Base-by-base conservation (phyloP, 2,888 invertebrate genomes). In the Agonopterix alstromeriana region DNA sequence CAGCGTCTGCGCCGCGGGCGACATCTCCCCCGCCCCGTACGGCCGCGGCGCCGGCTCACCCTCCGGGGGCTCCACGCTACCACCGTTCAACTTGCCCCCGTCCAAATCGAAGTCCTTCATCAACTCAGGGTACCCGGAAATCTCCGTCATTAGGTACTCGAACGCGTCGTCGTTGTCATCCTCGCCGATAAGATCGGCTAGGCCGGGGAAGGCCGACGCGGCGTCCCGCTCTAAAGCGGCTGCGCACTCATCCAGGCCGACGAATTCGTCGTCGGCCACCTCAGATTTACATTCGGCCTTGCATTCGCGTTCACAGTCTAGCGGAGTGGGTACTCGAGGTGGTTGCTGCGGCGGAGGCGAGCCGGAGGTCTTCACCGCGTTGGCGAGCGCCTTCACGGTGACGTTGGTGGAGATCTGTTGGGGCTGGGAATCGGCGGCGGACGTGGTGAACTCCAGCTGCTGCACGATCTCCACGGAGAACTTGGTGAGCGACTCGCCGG, bases 401-500 rank as follows among this genome's bases (percentile, higher is more conserved):
- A 97, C 96, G 89, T 97, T 97, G 58, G 97, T 97, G 69, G 94
- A 95, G 60, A 97, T 97, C 82, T 96, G 96, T 72, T 96, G 96
- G 47, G 96, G 94, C 72, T 95, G 95, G 7, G 95, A 94, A 72
- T 94, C 96, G 44, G 95, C 95, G 47, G 95, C 94, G 44, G 94
- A 95, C 42, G 95, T 95, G 55, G 96, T 96, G 75, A 97, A 97
- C 78, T 97, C 96, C 48, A 96, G 86, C 77, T 96, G 97, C 77
- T 97, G 97, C 14, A 97, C 97, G 65, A 97, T 97, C 84, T 97
- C 96, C 53, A 97, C 96, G 3, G 96, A 96, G 85, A 97, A 96
- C 78, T 96, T 96, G 52, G 87, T 89, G 58, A 89, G 84, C 14
- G 86, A 90, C 62, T 91, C 91, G 58, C 88, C 88, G 48, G 81